These are phyloP conservation scores for Esox masquinongy DNA, from an alignment of 2,797 vertebrate genomes.

Conservation along the genomic window DNA sequence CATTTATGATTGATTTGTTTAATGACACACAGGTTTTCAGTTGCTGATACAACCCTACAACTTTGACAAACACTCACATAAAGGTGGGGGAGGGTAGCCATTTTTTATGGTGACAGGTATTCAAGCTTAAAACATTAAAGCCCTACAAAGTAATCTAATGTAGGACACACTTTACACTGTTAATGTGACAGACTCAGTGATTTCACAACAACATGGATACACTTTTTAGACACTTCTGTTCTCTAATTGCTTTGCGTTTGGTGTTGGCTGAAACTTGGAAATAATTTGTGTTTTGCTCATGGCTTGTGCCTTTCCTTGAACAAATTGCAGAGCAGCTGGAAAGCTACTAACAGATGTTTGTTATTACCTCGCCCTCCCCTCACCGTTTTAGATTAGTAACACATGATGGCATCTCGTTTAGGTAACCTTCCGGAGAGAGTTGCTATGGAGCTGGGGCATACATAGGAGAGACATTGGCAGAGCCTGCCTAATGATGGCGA, in stretches of 20 bases:
- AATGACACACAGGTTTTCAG: not conserved
- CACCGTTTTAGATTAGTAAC: constrained; percentile 64
- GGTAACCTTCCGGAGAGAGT: constrained; percentile 59
- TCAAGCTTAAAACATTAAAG: constrained; percentile 15
- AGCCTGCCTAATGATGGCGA: not conserved
- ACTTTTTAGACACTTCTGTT: not conserved
- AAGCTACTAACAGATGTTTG: constrained; percentile 59
- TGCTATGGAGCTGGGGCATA: constrained; percentile 33
- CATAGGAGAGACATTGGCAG: constrained; percentile 14
- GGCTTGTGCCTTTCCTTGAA: constrained; percentile 19
- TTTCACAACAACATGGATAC: too few relatives aligned
- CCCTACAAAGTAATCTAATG: constrained; percentile 12
- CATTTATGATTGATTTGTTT: not conserved
- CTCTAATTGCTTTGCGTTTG: constrained; percentile 20
- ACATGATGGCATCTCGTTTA: constrained; percentile 57
- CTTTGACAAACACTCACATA: constrained; percentile 28
- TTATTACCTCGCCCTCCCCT: constrained; percentile 42
- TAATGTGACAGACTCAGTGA: not conserved
- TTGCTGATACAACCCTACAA: constrained; percentile 1
- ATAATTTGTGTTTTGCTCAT: not conserved
- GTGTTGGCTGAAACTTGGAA: constrained; percentile 25
- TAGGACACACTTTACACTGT: constrained; percentile 9
- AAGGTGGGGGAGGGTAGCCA: constrained; percentile 24
- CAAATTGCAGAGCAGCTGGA: constrained; percentile 24
- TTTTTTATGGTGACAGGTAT: constrained; percentile 23